Conservation (phyloP, 2,888 invertebrate genomes). For the Ypsolopha sequella region DNA sequence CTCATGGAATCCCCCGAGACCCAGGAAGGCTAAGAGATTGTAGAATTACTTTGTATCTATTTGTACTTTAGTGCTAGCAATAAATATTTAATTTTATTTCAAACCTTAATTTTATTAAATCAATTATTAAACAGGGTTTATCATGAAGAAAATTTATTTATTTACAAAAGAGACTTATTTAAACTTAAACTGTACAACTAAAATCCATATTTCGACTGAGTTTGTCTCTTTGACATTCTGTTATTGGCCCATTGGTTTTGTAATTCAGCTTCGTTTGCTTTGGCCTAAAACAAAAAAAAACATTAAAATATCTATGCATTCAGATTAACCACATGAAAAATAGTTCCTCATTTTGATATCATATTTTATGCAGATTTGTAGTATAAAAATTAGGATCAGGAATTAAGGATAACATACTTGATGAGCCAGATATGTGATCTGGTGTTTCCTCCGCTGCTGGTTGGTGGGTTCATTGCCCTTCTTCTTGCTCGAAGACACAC, state of each 20-base stretch:
- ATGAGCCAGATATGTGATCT: conserved; percentile 95
- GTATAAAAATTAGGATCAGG: neutral
- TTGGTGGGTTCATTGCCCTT: conserved; percentile 72
- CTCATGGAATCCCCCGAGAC: conserved; percentile 84
- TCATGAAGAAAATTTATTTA: neutral
- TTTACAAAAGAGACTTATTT: neutral
- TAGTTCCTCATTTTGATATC: neutral
- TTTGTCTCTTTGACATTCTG: conserved; percentile 84
- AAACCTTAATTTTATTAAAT: neutral
- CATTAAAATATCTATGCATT: no score
- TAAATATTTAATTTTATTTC: conserved; percentile 10
- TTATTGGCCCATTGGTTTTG: conserved; percentile 96
- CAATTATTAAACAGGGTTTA: neutral
- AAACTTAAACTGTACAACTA: conserved; percentile 40
- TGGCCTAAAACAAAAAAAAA: conserved; percentile 77
- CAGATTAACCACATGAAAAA: no score
- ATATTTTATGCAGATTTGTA: neutral
- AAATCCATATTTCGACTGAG: conserved; percentile 97
- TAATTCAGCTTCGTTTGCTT: conserved; percentile 93
- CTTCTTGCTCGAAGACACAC: conserved; percentile 64
- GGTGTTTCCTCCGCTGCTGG: conserved; percentile 88
- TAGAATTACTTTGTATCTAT: conserved; percentile 48
- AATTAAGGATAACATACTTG: conserved; percentile 56
- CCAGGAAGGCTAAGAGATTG: conserved; percentile 87
- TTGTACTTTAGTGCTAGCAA: neutral